These are phyloP conservation scores for Acromyrmex heyeri DNA, from an alignment of 1,140 invertebrate genomes.

Conservation along the genomic window DNA sequence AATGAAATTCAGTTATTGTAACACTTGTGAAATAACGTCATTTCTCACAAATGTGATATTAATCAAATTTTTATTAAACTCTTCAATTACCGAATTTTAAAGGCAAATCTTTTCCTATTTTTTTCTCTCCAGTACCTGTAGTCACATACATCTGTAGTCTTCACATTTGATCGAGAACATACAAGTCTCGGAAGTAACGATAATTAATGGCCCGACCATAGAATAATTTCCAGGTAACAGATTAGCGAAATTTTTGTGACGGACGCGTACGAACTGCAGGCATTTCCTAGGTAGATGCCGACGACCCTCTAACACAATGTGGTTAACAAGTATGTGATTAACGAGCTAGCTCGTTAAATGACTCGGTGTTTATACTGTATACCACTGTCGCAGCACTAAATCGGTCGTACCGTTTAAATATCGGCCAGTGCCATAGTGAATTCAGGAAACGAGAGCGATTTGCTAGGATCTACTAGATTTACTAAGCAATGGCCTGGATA, in stretches of 20 bases:
- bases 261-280: conserved; percentile 20
- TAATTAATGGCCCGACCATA: conserved; percentile 45
- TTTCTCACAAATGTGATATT: not conserved
- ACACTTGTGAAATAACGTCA: not conserved
- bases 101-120: not conserved
- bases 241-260: conserved; percentile 63
- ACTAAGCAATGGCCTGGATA: conserved; percentile 79
- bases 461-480: conserved; percentile 77
- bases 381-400: conserved; percentile 57
- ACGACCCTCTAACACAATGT: conserved; percentile 58
- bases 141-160: not conserved
- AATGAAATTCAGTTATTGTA: conserved; percentile 9
- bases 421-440: conserved; percentile 60
- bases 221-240: conserved; percentile 50
- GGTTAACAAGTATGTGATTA: conserved; percentile 72
- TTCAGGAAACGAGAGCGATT: conserved; percentile 73
- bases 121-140: not conserved
- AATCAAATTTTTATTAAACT: conserved; percentile 22
- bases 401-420: conserved; percentile 72
- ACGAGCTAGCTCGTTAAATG: conserved; percentile 70
- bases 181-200: not conserved
- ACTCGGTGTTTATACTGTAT: conserved; percentile 65
- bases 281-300: conserved; percentile 52
- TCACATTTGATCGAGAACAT: conserved; percentile 12
- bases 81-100: not conserved